Evolutionary conservation across 1,140 invertebrate species (phyloP), one percentile per base, ranked within the genome.

Genomic region (Lepidurus couesii): DNA sequence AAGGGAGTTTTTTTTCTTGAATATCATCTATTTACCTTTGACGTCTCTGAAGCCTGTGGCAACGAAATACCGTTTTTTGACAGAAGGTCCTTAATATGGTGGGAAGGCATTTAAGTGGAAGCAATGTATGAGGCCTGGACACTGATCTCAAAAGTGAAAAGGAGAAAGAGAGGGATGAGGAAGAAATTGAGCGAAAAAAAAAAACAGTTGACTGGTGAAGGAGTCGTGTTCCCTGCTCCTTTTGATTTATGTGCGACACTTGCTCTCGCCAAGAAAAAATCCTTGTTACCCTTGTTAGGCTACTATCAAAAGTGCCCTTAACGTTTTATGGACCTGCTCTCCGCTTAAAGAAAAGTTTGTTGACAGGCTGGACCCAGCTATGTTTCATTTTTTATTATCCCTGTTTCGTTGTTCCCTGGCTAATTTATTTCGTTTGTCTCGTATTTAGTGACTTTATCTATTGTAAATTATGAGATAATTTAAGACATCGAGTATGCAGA

Each of bases 401-500:
- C 53, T 65, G 13, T 16, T 13, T 65, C 21, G 1, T 65, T 13
- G 16, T 65, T 21, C 53, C 53, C 53, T 65, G 53, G 53, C 53
- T 65, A n/a, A 65, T n/a, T 65, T 65, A n/a, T n/a, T 65, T 65
- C 53, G 21, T 7, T 16, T 65, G 53, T 65, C 53, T 7, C 53
- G 53, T 65, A 65, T 65, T 34, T 65, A 16, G 16, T 65, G 7
- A 47, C 45, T 47, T 47, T 47, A 65, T 65, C 53, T 65, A 65
- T 65, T 65, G 53, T 65, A 65, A 65, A 65, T 65, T 65, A 65
- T 65, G 53, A 65, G 53, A 65, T 65, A 65, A 65, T 65, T 65
- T 65, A 65, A 65, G 53, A 65, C 53, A 65, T 16, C 7, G 53
- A 65, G 53, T 65, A 65, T 65, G 53, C 16, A 11, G 13, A 65